These are phyloP conservation scores for Epinephelus coioides DNA, from an alignment of 2,797 vertebrate species.

Conservation along the genomic window DNA sequence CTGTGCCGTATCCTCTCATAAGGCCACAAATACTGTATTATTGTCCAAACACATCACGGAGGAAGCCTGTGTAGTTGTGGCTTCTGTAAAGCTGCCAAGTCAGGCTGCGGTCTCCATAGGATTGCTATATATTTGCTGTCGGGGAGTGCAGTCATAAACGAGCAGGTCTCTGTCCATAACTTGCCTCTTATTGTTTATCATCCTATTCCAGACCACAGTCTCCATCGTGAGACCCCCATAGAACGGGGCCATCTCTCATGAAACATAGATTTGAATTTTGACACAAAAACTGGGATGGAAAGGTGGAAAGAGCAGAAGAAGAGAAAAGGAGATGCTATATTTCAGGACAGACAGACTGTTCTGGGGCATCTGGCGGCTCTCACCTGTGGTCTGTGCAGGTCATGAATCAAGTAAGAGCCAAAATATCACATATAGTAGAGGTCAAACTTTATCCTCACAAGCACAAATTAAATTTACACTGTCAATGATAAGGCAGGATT, in stretches of 20 bases:
- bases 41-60: constrained; percentile 71
- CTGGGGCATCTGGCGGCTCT: constrained; percentile 58
- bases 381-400: constrained; percentile 55
- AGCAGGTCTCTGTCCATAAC: constrained; percentile 50
- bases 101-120: constrained; percentile 40
- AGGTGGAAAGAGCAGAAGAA: constrained; percentile 43
- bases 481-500: constrained; percentile 53
- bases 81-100: constrained; percentile 65
- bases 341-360: constrained; percentile 60
- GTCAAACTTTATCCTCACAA: constrained; percentile 67
- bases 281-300: constrained; percentile 34
- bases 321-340: constrained; percentile 32
- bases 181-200: constrained; percentile 68
- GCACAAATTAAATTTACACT: constrained; percentile 65
- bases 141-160: constrained; percentile 57
- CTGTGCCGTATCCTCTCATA: constrained; percentile 51
- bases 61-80: constrained; percentile 43
- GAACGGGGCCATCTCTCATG: constrained; percentile 38
- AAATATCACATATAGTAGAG: constrained; percentile 55
- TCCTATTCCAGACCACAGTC: constrained; percentile 54
- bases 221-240: constrained; percentile 36
- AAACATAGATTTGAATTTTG: constrained; percentile 52
- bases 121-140: constrained; percentile 57
- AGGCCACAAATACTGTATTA: constrained; percentile 68
- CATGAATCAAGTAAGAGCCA: constrained; percentile 66